phyloP scores from a whole-genome alignment of 2,113 vertebrate genomes.

The Thamnophis sirtalis region DNA sequence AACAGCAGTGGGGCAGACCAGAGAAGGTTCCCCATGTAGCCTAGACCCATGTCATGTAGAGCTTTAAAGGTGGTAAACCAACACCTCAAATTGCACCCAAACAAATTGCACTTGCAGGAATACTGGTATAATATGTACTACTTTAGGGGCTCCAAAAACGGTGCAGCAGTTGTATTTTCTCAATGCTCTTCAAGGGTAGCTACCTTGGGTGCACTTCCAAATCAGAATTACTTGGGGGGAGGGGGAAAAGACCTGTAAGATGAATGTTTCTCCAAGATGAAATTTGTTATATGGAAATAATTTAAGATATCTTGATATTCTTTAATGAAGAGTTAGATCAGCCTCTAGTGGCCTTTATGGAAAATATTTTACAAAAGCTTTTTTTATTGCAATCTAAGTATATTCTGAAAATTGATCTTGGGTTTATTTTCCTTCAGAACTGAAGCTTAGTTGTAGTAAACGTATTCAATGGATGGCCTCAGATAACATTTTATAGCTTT shows the following conservation, averaged over 20 bases:
- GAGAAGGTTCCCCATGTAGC: not conserved
- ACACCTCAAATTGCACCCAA: not conserved
- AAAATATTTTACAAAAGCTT: not conserved
- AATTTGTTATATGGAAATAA: not conserved
- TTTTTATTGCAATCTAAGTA: not conserved
- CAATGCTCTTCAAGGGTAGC: not conserved
- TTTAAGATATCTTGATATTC: not conserved
- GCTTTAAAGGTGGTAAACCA: not conserved
- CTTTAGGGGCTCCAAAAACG: too few species aligned
- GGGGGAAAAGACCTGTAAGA: not conserved
- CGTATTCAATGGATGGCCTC: not conserved
- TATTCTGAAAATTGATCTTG: not conserved
- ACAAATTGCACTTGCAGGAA: not conserved
- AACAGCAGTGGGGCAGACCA: not conserved
- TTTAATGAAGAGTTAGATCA: not conserved
- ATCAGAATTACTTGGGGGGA: not conserved
- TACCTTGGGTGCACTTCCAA: not conserved
- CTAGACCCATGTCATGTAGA: not conserved
- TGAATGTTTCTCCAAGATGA: not conserved
- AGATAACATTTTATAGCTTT: not conserved
- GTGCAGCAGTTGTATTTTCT: not conserved
- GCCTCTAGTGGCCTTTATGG: not conserved
- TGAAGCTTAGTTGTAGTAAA: not conserved
- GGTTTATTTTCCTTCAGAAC: not conserved
- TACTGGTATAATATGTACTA: not conserved